Evolutionary conservation across 2,888 invertebrate species (phyloP), one percentile per base, ranked within the genome.

Genomic region (Trissolcus japonicus): DNA sequence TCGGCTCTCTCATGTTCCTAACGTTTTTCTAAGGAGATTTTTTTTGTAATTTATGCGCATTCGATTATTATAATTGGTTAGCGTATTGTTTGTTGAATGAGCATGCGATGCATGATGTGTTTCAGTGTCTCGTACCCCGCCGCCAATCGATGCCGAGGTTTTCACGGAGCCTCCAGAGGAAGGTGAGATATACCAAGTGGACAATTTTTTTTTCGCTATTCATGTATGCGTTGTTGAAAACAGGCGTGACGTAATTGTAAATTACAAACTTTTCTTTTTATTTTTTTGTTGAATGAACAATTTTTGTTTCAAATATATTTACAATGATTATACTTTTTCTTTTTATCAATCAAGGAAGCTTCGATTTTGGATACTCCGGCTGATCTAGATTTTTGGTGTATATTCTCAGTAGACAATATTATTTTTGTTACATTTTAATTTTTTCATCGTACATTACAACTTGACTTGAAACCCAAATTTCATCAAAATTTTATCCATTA

Each of bases 51-150:
- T 66, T 61, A 71, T 71, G 76, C 66, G 76, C 76, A 79, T 76
- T 71, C 11, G 46, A 76, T 77, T 69, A 51, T 79, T 65, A 76
- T 76, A 73, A 78, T 72, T 67, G 69, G 75, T 60, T 76, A 65
- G 63, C 72, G 74, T 79, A 69, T 77, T 66, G 55, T 85, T 83
- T 84, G 84, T 16, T 87, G 87, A 88, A 87, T 87, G 86, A 87
- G 88, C 88, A 89, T 88, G 86, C 87, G 81, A 82, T 85, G 86
- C 87, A 89, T 85, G 88, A 85, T 89, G 85, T 88, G 89, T 92
- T 92, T 83, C 90, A 93, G 93, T 93, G 86, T 90, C 90, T 86
- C 91, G 93, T 83, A 93, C 93, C 78, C 93, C 93, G 81, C 92
- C 91, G 79, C 89, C 90, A 79, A 88, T 85, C 78, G 90, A 91